Percentiles rank a stretch among this genome's conserved stretches.
phyloP scores from a whole-genome alignment of 1,140 invertebrate species.

The Rhynchophorus ferrugineus region DNA sequence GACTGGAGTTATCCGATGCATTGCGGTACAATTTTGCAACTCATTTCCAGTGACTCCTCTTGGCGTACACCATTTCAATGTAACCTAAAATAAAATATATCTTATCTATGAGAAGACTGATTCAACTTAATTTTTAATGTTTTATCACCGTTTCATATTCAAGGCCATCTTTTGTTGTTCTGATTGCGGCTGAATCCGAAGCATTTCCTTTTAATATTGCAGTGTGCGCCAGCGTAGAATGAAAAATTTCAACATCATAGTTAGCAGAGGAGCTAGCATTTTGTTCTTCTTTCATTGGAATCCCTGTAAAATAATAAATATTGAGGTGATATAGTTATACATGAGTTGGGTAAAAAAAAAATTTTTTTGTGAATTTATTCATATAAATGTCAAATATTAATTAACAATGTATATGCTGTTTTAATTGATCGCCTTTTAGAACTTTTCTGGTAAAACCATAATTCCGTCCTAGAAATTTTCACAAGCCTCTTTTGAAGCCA shows the following conservation, averaged over 20 bases:
- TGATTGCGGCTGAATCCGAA: slow-evolving; percentile 42
- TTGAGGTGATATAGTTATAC: too few relatives aligned
- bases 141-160: slow-evolving; percentile 55
- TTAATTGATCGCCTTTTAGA: too few relatives aligned
- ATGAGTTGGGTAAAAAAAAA: too few relatives aligned
- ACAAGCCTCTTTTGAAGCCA: too few relatives aligned
- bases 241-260: slow-evolving; percentile 95
- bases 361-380: too few relatives aligned
- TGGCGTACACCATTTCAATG: slow-evolving; percentile 93
- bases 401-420: too few relatives aligned
- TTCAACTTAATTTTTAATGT: slow-evolving; percentile 77
- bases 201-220: slow-evolving; percentile 60
- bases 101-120: slow-evolving; percentile 89
- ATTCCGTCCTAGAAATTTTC: too few relatives aligned
- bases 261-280: slow-evolving; percentile 96
- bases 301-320: slow-evolving; percentile 39
- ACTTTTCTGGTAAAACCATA: too few relatives aligned
- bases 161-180: slow-evolving; percentile 46
- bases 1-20: slow-evolving; percentile 87
- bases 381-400: too few relatives aligned
- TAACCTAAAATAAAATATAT: slow-evolving; percentile 65
- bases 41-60: slow-evolving; percentile 70
- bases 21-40: slow-evolving; percentile 70
- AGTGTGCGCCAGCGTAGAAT: slow-evolving; percentile 74
- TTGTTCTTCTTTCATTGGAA: slow-evolving; percentile 99